Percentiles rank a stretch among this genome's conserved stretches.
Conservation (phyloP, 92 coral and sea anemone genomes). For the Epizoanthus scotinus region DNA sequence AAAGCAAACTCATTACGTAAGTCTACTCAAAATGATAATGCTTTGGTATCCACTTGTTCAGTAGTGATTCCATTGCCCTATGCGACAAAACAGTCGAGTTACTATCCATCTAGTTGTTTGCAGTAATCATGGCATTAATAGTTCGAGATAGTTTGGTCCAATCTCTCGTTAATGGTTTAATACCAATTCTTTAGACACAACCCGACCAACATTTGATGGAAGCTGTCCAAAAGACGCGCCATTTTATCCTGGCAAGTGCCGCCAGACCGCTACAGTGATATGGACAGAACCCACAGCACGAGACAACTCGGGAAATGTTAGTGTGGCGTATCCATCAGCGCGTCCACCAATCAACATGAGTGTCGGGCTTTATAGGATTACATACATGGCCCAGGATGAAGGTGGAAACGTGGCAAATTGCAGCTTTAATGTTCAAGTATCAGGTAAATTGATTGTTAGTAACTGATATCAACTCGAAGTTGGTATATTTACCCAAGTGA, state of each 20-base stretch:
- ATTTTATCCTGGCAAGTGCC: slow-evolving; percentile 46
- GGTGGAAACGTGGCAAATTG: slow-evolving; percentile 60
- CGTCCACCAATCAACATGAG: not conserved
- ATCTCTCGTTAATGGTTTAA: too few species aligned
- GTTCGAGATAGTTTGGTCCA: too few species aligned
- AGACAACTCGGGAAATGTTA: slow-evolving; percentile 61
- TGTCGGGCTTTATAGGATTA: slow-evolving; percentile 49
- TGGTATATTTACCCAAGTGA: not conserved
- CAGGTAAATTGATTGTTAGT: not conserved
- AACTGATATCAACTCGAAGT: not conserved
- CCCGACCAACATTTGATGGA: slow-evolving; percentile 3
- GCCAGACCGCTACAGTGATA: slow-evolving; percentile 43
- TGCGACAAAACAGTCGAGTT: too few species aligned
- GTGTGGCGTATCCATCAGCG: slow-evolving; percentile 3
- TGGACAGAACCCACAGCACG: slow-evolving; percentile 61
- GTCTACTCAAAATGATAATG: too few species aligned
- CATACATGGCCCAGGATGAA: slow-evolving; percentile 55
- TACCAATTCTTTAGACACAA: not conserved
- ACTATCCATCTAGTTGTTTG: too few species aligned
- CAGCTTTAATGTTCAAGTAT: not conserved
- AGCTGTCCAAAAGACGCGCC: slow-evolving; percentile 47
- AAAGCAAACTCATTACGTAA: too few species aligned
- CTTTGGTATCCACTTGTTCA: too few species aligned
- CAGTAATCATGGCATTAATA: too few species aligned
- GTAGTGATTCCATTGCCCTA: too few species aligned